phyloP scores from a whole-genome alignment of 2,113 vertebrate species.

The Diphyllodes magnificus region DNA sequence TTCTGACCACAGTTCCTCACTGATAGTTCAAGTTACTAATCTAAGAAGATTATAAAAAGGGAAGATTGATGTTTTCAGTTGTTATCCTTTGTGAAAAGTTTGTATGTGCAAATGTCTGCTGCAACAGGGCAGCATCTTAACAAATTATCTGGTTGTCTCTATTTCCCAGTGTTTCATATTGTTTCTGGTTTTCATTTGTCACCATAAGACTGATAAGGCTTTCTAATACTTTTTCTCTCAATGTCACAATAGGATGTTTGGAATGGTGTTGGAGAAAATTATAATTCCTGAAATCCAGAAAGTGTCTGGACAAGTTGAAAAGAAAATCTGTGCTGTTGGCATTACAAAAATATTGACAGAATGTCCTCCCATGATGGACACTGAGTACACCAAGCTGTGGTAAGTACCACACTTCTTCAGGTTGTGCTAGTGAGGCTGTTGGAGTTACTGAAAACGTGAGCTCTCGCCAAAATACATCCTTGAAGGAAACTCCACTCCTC shows the following conservation, averaged over 20 bases:
- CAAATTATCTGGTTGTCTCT: background rate
- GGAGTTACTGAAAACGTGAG: background rate
- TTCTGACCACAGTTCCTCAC: background rate
- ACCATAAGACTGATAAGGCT: background rate
- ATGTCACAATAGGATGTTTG: conserved; percentile 87
- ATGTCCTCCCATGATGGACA: conserved; percentile 98
- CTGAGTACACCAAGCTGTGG: conserved; percentile 97
- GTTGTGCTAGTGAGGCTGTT: background rate
- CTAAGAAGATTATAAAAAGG: background rate
- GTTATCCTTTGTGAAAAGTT: background rate
- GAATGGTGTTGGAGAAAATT: conserved; percentile 98
- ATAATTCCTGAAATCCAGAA: conserved; percentile 98
- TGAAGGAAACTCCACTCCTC: background rate
- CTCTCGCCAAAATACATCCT: background rate
- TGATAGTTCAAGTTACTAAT: background rate
- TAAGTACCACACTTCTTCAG: conserved; percentile 44
- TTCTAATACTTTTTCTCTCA: background rate
- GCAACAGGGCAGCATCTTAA: background rate
- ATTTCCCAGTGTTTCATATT: background rate
- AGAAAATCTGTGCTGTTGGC: conserved; percentile 97
- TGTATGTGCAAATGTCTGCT: background rate
- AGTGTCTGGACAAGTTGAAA: conserved; percentile 92
- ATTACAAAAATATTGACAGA: conserved; percentile 95
- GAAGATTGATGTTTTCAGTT: background rate
- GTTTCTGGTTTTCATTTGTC: background rate